phyloP scores from a whole-genome alignment of 2,113 vertebrate genomes.

The Saimiri boliviensis region DNA sequence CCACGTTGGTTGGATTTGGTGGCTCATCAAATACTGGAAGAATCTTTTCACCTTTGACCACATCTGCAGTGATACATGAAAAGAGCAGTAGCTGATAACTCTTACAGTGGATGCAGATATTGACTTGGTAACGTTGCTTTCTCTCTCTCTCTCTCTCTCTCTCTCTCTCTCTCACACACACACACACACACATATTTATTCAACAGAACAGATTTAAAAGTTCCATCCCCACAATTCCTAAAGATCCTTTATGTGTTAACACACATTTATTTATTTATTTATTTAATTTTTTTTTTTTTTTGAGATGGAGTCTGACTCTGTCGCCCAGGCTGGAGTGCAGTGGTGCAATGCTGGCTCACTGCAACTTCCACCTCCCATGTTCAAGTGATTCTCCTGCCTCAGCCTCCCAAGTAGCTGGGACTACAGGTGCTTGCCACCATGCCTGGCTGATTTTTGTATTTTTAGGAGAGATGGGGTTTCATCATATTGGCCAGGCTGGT shows the following conservation, averaged over 20 bases:
- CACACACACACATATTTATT: not conserved
- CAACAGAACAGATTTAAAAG: not conserved
- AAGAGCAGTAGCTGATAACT: slow-evolving; percentile 3
- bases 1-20: slow-evolving; percentile 98
- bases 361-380: no score
- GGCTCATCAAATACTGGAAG: slow-evolving; percentile 96
- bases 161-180: not conserved
- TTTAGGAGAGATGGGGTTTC: no score
- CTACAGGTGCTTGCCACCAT: no score
- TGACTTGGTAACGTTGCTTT: not conserved
- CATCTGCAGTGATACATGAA: slow-evolving; percentile 84
- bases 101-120: not conserved
- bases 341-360: no score
- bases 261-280: not conserved
- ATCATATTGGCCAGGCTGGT: no score
- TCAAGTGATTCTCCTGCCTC: no score
- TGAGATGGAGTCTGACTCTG: no score
- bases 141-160: not conserved
- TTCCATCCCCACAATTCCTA: not conserved
- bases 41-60: slow-evolving; percentile 97
- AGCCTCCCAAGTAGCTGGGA: no score
- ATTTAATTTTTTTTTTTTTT: no score
- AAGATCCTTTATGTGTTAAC: not conserved
- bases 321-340: no score
- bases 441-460: no score